Conservation (phyloP, 2,888 invertebrate species). For the Tiphia femorata region DNA sequence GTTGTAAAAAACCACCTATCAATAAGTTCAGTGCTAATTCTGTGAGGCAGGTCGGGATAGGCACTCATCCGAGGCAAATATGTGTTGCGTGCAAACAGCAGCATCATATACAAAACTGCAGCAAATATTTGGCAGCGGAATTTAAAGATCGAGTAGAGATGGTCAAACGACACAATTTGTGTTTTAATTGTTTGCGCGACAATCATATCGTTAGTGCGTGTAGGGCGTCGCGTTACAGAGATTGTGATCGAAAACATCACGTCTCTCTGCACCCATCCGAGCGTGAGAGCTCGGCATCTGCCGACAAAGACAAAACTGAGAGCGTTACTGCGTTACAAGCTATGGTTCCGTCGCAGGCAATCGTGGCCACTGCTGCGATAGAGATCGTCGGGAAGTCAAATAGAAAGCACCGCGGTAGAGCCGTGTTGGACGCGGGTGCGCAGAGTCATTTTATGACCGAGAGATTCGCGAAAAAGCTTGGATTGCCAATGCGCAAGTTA, state of each 20-base stretch:
- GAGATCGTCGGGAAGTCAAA: too few relatives aligned
- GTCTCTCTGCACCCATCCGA: not conserved
- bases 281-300: not conserved
- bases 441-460: slow-evolving; percentile 7
- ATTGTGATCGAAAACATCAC: too few relatives aligned
- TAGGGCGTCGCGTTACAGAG: not conserved
- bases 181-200: not conserved
- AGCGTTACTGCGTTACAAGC: too few relatives aligned
- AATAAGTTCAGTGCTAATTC: too few relatives aligned
- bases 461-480: not conserved
- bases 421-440: not conserved
- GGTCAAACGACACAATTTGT: not conserved
- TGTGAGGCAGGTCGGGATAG: too few relatives aligned
- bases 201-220: not conserved
- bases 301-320: too few relatives aligned
- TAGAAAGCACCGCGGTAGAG: not conserved
- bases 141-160: not conserved
- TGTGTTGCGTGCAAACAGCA: too few relatives aligned
- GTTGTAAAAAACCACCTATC: too few relatives aligned
- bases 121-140: not conserved
- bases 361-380: too few relatives aligned
- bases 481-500: not conserved
- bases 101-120: not conserved
- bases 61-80: too few relatives aligned
- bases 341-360: too few relatives aligned